Base-by-base conservation (phyloP, 2,113 vertebrate species). In the Bubo blakistoni region DNA sequence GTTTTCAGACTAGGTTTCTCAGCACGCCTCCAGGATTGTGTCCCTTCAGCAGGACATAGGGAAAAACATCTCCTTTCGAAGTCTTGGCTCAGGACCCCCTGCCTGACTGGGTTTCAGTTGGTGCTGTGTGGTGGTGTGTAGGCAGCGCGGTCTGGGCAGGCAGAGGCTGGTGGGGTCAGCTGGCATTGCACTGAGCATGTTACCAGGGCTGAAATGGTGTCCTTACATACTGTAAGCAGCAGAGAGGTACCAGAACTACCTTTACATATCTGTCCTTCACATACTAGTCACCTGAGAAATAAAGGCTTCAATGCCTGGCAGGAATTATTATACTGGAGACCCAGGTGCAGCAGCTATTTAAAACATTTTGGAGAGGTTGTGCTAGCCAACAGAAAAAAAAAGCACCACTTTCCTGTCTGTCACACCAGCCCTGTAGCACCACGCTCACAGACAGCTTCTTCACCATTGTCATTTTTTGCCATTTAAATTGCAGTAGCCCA, bases 61-160 rank as follows among this genome's bases (percentile, higher is more conserved):
- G n/a, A 14, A 38, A 38, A 49, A 9, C n/a, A 4, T 8, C 20
- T 26, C 18, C 6, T 58, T 19, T 7, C 42, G 9, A 40, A 36
- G 26, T 6, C 13, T 19, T 22, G 34, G 34, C 6, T 26, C 13
- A 22, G 34, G 40, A 5, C 8, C 6, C 1, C 4, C 47, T 32
- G 77, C 44, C 52, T 3, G 11, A 1, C 4, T 25, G 36, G 38
- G 1, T 29, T 13, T 63, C 11, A 4, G 27, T 5, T 10, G 9
- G 3, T 10, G 42, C 11, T 7, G 0, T 1, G 15, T 32, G 51
- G 24, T 8, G 0, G 1, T 2, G 10, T 8, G 4, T 2, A 0
- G 46, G 29, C 46, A 42, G 69, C 14, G 0, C 0, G 21, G 24
- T 24, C 15, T 25, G 47, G 6, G 4, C n/a, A 6, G 40, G n/a